A percentile compares a stretch with the other conserved stretches of the same genome.
These are phyloP conservation scores for Tetropium fuscum DNA, from an alignment of 2,888 invertebrate genomes.

Conservation along the genomic window DNA sequence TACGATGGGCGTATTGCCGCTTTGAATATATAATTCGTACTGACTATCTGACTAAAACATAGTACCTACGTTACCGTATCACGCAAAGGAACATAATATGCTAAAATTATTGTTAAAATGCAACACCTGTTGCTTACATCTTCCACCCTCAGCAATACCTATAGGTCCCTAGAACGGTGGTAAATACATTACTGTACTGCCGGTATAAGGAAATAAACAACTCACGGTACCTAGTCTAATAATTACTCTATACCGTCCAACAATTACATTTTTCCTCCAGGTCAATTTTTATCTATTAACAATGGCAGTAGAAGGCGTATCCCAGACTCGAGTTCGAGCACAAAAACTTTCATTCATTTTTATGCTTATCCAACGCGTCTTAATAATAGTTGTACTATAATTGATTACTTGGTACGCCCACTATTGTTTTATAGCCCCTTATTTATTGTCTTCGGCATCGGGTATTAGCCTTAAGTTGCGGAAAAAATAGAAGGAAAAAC, in stretches of 20 bases:
- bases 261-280: constrained; percentile 7
- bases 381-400: constrained; percentile 64
- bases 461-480: constrained; percentile 5
- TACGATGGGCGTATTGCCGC: too few relatives aligned
- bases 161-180: too few relatives aligned
- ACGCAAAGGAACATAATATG: too few relatives aligned
- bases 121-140: too few relatives aligned
- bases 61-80: too few relatives aligned
- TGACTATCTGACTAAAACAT: too few relatives aligned
- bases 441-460: constrained; percentile 62
- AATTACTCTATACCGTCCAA: constrained; percentile 5
- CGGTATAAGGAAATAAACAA: too few relatives aligned
- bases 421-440: constrained; percentile 66
- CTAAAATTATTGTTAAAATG: too few relatives aligned
- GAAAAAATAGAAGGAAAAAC: constrained; percentile 8
- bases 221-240: too few relatives aligned
- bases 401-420: constrained; percentile 64
- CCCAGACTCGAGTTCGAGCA: neutral
- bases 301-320: constrained; percentile 10
- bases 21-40: too few relatives aligned
- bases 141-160: too few relatives aligned
- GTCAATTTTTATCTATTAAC: constrained; percentile 5
- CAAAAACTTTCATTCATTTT: constrained; percentile 1
- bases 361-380: constrained; percentile 42
- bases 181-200: too few relatives aligned